Evolutionary conservation across 2,113 vertebrate genomes (phyloP), one percentile per base, ranked within the genome.

Genomic region (Xenopus tropicalis): DNA sequence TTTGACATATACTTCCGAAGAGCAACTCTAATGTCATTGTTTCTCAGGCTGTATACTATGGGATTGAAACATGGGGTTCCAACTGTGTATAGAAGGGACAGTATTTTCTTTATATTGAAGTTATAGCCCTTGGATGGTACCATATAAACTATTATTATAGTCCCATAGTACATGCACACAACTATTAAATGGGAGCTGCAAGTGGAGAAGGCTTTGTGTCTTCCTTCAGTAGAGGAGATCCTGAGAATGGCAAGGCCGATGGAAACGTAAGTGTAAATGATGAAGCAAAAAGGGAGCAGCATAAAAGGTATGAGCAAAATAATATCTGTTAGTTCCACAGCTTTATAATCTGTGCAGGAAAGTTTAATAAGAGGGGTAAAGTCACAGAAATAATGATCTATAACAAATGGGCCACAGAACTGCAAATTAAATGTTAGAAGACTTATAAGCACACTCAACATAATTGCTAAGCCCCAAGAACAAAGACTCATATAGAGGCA

Each of bases 331-430:
- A 59, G 25, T 48, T 82, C 74, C 4, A 79, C 10, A 1, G 77
- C 11, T 1, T 0, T 11, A 2, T 56, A 78, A 1, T 81, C 80
- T 44, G 71, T 52, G 16, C 84, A 86, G 19, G 83, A 82, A 0
- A 82, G 69, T 0, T 70, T 77, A 61, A 82, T 12, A 0, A 85
- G 21, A 0, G 84, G 81, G 9, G 71, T 69, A 3, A 79, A 71
- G 11, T 87, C 82, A 66, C 81, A 87, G 42, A 83, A n/a, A 46
- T 81, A 83, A 46, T 85, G 78, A 42, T 84, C 78, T 61, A 81
- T 79, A 13, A 4, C 14, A n/a, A 72, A 77, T 54, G 77, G 48
- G 0, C 80, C 79, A 77, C 83, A 84, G 61, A 87, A 86, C 3
- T 74, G 78, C 16, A 87, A 77, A 14, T 64, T 77, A 1, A 70